A percentile compares a stretch with the other conserved stretches of the same genome.
Evolutionary conservation across 2,113 vertebrate species (phyloP).

Genomic region (pig (Sus scrofa)): DNA sequence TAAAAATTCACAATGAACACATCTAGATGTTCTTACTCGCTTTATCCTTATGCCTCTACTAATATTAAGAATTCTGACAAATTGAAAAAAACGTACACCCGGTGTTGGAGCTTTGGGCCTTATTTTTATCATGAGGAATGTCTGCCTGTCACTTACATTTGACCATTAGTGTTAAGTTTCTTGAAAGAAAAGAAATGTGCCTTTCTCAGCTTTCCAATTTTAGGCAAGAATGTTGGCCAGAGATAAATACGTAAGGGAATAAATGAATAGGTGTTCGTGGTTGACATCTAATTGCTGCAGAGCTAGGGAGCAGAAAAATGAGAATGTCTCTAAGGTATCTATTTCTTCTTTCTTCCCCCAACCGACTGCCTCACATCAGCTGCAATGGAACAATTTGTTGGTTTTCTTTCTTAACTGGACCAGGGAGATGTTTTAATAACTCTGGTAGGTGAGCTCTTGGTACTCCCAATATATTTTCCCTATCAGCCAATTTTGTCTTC

Average conservation of each 20-base stretch:
- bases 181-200: constrained; percentile 62
- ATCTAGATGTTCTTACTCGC: neutral
- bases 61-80: constrained; percentile 35
- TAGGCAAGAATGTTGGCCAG: constrained; percentile 75
- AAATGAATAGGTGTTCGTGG: constrained; percentile 79
- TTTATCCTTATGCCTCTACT: neutral
- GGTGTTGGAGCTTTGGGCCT: constrained; percentile 33
- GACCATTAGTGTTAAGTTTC: constrained; percentile 62
- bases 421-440: constrained; percentile 81
- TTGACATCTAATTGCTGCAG: constrained; percentile 85
- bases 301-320: constrained; percentile 84
- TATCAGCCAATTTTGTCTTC: constrained; percentile 76
- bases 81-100: neutral
- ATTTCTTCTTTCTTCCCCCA: constrained; percentile 66
- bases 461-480: constrained; percentile 61
- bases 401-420: constrained; percentile 83
- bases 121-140: constrained; percentile 73
- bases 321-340: constrained; percentile 75
- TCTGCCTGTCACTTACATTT: constrained; percentile 52
- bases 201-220: constrained; percentile 74
- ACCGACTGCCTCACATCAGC: constrained; percentile 12
- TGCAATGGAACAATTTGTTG: constrained; percentile 75
- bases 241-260: constrained; percentile 70
- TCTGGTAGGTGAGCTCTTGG: constrained; percentile 71
- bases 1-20: neutral